Evolutionary conservation across 2,888 invertebrate species (phyloP).

Genomic region (Parnassius smintheus): DNA sequence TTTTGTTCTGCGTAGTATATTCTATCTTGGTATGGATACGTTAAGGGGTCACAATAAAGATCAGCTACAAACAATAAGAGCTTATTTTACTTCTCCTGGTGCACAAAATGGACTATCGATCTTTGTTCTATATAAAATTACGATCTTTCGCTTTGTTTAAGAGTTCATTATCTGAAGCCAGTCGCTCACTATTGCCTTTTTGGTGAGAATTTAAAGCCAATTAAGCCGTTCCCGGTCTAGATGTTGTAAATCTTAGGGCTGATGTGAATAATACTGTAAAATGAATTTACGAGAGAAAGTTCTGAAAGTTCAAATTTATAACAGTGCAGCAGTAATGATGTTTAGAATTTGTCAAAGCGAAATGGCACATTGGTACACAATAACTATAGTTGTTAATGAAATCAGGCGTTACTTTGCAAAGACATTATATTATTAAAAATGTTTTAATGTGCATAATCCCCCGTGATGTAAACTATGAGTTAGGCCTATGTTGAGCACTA

Average conservation of each 20-base stretch:
- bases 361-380: too few relatives aligned
- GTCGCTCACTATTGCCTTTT: slow-evolving; percentile 23
- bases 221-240: slow-evolving; percentile 18
- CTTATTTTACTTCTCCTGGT: slow-evolving; percentile 11
- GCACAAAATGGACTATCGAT: slow-evolving; percentile 22
- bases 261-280: slow-evolving; percentile 20
- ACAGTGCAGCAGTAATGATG: too few relatives aligned
- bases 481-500: too few relatives aligned
- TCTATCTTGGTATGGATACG: not conserved
- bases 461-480: too few relatives aligned
- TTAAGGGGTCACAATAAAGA: slow-evolving; percentile 9
- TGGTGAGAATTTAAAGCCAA: slow-evolving; percentile 25
- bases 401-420: too few relatives aligned
- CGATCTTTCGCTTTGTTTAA: slow-evolving; percentile 24
- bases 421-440: too few relatives aligned
- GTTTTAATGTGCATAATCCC: too few relatives aligned
- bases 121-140: slow-evolving; percentile 25
- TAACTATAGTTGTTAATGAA: too few relatives aligned
- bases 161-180: slow-evolving; percentile 21
- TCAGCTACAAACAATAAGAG: slow-evolving; percentile 15
- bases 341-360: too few relatives aligned
- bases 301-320: not conserved
- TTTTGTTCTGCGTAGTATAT: slow-evolving; percentile 1
- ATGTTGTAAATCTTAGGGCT: slow-evolving; percentile 21
- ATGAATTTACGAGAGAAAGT: slow-evolving; percentile 18